A percentile compares a stretch with the other conserved stretches of the same genome.
Conservation (phyloP, 64 coral and sea anemone species). For the Montipora cactus region DNA sequence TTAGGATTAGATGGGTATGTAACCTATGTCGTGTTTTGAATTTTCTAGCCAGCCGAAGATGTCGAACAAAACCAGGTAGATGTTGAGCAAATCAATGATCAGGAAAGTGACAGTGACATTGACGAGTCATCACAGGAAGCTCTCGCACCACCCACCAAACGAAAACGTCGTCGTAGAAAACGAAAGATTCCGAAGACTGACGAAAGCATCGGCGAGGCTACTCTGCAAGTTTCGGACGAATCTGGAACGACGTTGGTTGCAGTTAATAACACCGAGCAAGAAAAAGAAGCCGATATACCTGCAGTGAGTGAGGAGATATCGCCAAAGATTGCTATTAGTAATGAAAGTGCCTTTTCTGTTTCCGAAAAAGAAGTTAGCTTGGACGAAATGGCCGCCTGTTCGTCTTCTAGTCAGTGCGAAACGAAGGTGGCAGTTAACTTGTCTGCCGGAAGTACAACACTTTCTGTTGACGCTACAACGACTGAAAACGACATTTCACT, state of each 20-base stretch:
- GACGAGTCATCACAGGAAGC: conserved; percentile 14
- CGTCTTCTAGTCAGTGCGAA: neutral
- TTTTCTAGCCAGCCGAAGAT: conserved; percentile 19
- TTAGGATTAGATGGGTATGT: no score
- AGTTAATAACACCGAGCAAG: neutral
- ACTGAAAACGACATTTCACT: neutral
- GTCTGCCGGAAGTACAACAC: neutral
- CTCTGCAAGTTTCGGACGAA: neutral
- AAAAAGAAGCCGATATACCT: neutral
- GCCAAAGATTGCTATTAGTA: neutral
- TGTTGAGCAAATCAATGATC: neutral
- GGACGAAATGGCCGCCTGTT: neutral
- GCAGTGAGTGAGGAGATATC: neutral
- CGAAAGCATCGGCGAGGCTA: neutral
- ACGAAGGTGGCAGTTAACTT: neutral
- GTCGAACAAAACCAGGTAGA: neutral
- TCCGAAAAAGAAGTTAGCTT: neutral
- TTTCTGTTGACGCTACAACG: neutral
- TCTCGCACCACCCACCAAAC: conserved; percentile 6
- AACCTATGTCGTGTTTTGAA: neutral
- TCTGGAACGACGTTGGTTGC: neutral
- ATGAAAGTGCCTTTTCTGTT: neutral
- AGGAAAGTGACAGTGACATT: conserved; percentile 2
- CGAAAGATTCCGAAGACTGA: conserved; percentile 15
- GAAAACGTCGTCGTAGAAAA: conserved; percentile 42